These are phyloP conservation scores for Malaclemys terrapin DNA, from an alignment of 2,113 vertebrate genomes.

Conservation along the genomic window DNA sequence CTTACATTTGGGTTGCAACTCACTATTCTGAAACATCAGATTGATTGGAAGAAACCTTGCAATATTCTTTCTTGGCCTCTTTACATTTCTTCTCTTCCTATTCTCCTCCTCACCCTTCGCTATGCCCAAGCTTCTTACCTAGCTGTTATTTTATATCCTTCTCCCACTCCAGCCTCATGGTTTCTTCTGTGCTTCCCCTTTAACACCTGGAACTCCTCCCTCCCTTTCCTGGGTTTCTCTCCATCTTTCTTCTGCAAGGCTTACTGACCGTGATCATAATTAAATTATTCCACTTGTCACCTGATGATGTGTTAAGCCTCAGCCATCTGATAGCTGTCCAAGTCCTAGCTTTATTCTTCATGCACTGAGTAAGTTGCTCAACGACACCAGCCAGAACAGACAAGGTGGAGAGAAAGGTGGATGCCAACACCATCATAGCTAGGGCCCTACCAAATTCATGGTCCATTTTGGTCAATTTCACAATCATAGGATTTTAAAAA, in stretches of 20 bases:
- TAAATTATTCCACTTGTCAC: not conserved
- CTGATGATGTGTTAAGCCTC: not conserved
- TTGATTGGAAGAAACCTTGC: not conserved
- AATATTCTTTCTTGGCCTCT: not conserved
- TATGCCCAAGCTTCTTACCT: not conserved
- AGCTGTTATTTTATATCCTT: not conserved
- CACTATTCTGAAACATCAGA: not conserved
- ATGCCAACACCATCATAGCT: not conserved
- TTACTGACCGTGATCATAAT: not conserved
- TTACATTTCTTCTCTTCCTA: not conserved
- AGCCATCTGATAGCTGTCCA: not conserved
- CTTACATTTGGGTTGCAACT: not conserved
- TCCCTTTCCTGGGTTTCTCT: not conserved
- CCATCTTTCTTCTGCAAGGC: not conserved
- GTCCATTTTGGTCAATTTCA: too few relatives aligned
- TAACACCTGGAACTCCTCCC: not conserved
- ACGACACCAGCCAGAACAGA: not conserved
- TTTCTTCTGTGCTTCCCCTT: not conserved
- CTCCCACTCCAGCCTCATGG: not conserved
- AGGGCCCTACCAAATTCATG: too few relatives aligned
- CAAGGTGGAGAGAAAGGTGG: not conserved
- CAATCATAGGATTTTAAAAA: too few relatives aligned
- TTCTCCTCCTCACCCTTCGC: not conserved
- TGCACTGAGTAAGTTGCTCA: not conserved
- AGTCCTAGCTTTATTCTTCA: not conserved